A percentile compares a stretch with the other conserved stretches of the same genome.
These are phyloP conservation scores for Lamprotornis superbus DNA, from an alignment of 2,113 vertebrate species.

Conservation along the genomic window DNA sequence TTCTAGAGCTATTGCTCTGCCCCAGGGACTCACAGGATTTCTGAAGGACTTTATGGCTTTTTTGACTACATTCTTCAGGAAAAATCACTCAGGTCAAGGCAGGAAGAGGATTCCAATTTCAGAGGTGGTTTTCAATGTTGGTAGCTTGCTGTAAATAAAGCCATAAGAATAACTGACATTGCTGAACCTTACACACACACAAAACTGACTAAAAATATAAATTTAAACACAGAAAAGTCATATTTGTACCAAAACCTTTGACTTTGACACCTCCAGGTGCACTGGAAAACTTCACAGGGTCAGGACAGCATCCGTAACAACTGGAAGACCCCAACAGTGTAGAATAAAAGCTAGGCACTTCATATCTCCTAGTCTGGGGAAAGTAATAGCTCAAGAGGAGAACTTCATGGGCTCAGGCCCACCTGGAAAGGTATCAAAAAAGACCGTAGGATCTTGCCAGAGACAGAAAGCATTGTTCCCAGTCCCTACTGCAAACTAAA, in stretches of 20 bases:
- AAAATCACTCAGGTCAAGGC: background rate
- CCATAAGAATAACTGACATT: background rate
- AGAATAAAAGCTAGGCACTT: background rate
- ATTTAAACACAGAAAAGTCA: background rate
- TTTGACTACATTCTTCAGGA: background rate
- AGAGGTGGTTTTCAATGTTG: background rate
- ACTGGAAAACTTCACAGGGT: background rate
- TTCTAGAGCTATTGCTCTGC: slow-evolving; percentile 40
- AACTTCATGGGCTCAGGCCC: background rate
- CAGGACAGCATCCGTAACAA: fast-evolving
- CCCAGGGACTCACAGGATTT: background rate
- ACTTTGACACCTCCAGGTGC: background rate
- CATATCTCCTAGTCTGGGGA: fast-evolving
- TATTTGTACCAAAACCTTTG: background rate
- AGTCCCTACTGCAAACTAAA: background rate
- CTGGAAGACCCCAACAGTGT: background rate
- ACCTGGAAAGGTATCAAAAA: background rate
- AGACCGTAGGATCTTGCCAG: background rate
- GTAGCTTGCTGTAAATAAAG: background rate
- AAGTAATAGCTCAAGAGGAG: background rate
- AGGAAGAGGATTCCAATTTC: background rate
- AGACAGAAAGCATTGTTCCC: background rate
- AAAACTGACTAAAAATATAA: background rate
- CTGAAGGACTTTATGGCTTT: background rate
- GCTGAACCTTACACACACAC: background rate